phyloP scores from a whole-genome alignment of 2,888 invertebrate species.

The Troides helena region DNA sequence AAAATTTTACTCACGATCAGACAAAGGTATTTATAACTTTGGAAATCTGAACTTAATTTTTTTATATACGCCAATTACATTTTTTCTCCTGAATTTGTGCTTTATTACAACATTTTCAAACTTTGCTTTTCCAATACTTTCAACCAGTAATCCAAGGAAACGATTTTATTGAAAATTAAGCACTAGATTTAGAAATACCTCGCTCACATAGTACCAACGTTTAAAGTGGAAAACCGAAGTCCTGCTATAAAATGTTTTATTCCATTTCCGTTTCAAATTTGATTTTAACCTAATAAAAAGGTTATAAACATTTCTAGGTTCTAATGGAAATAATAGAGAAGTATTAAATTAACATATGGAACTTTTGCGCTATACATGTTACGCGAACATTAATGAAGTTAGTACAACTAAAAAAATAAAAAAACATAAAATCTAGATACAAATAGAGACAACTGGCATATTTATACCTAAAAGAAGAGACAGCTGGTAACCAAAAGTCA shows the following conservation, averaged over 20 bases:
- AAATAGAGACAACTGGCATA: too few species aligned
- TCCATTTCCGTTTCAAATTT: slow-evolving; percentile 10
- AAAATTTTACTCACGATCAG: too few species aligned
- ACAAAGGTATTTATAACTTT: too few species aligned
- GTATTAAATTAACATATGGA: background rate
- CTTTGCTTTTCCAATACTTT: background rate
- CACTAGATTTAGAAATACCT: slow-evolving; percentile 15
- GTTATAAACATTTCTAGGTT: background rate
- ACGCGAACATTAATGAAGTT: background rate
- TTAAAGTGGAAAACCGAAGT: slow-evolving; percentile 15
- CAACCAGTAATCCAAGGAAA: slow-evolving; percentile 3
- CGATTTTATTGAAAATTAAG: slow-evolving; percentile 15
- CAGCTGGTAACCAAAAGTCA: too few species aligned
- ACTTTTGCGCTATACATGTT: too few species aligned
- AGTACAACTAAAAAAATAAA: too few species aligned
- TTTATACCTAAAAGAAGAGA: too few species aligned
- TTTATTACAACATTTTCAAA: background rate
- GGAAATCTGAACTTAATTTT: too few species aligned
- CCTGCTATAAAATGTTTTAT: slow-evolving; percentile 18
- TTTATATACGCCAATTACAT: too few species aligned
- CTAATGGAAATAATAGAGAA: background rate
- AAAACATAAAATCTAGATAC: too few species aligned
- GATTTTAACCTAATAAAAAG: background rate
- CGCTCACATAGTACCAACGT: slow-evolving; percentile 19
- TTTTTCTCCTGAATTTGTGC: too few species aligned